Base-by-base conservation (phyloP, 2,888 invertebrate species). In the Macrophya alboannulata region DNA sequence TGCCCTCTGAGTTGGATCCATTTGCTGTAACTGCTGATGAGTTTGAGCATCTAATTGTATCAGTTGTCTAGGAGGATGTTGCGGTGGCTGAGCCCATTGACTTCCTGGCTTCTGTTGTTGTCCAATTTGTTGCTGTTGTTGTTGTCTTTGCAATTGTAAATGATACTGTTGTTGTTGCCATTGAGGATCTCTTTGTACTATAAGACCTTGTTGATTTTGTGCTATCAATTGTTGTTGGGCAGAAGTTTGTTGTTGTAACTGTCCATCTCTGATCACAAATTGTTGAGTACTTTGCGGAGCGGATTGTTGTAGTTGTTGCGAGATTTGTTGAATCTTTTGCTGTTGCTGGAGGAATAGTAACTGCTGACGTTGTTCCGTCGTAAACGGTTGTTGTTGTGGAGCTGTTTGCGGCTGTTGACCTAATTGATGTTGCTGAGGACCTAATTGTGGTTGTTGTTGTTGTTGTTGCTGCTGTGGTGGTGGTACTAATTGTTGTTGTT, bases 31-130 rank as follows among this genome's bases (percentile, higher is more conserved):
- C 89, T 97, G 97, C 15, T 97, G 97, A 91, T 97, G 97, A 0
- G 97, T 97, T 89, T 97, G 97, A 0, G 97, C 97, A 89, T 98
- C 97, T 88, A 98, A 93, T 88, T 97, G 97, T 86, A 98, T 98
- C 85, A 97, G 94, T 90, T 97, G 97, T 1, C 95, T 94, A 37
- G 95, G 94, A 68, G 94, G 94, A 89, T 95, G 95, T 4, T 95
- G 93, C 12, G 95, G 94, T 87, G 96, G 96, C 88, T 96, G 96
- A 87, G 90, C 84, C 93, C 93, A 93, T 55, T 93, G 93, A 2
- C 91, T 92, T 6, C 91, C 91, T 0, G 93, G 91, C 82, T 93
- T 90, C 77, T 91, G 91, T 40, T 92, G 90, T 0, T 92, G 92
- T 10, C 92, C 89, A 81, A 92, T 91, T 86, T 93, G 93, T 82